Evolutionary conservation across 2,113 vertebrate species (phyloP).

Genomic region (Lichenostomus cassidix): DNA sequence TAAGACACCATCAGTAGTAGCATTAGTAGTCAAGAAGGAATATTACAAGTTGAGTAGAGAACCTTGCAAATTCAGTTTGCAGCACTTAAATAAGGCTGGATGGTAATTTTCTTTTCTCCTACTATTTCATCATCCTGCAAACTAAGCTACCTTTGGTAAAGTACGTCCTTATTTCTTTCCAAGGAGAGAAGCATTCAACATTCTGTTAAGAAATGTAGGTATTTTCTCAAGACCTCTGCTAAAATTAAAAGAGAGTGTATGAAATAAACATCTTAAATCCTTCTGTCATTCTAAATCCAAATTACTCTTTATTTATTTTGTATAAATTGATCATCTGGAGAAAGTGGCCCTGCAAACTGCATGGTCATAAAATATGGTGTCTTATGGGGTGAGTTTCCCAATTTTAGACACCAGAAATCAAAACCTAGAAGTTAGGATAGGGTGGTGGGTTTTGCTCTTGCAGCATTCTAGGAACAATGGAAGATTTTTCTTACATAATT

Average conservation of each 20-base stretch:
- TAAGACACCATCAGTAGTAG: not conserved
- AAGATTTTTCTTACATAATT: not conserved
- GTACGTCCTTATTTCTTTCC: not conserved
- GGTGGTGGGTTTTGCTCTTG: fast-evolving
- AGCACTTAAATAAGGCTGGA: not conserved
- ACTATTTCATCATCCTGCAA: not conserved
- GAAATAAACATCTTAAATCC: not conserved
- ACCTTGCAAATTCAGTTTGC: not conserved
- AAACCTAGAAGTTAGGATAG: not conserved
- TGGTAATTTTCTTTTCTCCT: not conserved
- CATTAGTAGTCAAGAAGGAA: not conserved
- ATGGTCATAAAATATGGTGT: not conserved
- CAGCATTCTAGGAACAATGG: not conserved
- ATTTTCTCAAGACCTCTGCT: not conserved
- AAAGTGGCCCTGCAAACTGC: not conserved
- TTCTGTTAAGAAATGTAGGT: not conserved
- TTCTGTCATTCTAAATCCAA: not conserved
- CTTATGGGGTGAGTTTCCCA: not conserved
- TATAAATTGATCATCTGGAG: not conserved
- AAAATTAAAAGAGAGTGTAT: not conserved
- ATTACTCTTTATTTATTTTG: not conserved
- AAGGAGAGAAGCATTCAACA: not conserved
- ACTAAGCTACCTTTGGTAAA: not conserved
- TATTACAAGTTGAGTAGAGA: not conserved
- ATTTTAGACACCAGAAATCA: not conserved